Conservation (phyloP, 1,140 invertebrate species). For the Agrilus planipennis region DNA sequence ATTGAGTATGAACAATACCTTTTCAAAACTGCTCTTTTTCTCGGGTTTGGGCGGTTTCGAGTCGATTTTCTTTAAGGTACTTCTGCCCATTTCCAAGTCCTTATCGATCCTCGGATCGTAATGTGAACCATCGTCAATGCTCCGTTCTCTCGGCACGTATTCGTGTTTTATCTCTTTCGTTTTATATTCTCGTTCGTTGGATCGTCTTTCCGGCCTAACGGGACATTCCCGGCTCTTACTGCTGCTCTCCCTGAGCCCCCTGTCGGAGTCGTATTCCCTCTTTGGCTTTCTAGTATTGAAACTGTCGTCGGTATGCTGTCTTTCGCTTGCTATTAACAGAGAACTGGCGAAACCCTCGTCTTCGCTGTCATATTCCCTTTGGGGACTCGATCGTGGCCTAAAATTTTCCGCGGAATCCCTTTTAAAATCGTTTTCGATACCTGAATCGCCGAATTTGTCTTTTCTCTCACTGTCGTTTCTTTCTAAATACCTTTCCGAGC, state of each 20-base stretch:
- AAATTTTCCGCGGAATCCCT: constrained; percentile 48
- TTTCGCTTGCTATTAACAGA: constrained; percentile 50
- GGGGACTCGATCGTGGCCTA: constrained; percentile 4
- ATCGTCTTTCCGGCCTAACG: constrained; percentile 16
- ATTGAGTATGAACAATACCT: constrained; percentile 40
- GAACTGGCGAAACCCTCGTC: constrained; percentile 52
- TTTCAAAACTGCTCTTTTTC: constrained; percentile 54
- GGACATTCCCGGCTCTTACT: constrained; percentile 17
- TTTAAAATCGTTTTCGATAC: constrained; percentile 65
- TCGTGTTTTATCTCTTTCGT: constrained; percentile 30
- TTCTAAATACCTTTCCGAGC: constrained; percentile 36
- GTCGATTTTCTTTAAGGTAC: constrained; percentile 33
- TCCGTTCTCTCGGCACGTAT: constrained; percentile 47
- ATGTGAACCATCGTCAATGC: constrained; percentile 48
- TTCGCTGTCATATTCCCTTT: constrained; percentile 40
- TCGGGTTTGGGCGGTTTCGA: constrained; percentile 44
- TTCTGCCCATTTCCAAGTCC: constrained; percentile 37
- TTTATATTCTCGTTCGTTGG: constrained; percentile 29
- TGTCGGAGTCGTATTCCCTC: constrained; percentile 32
- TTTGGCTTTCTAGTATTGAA: constrained; percentile 35
- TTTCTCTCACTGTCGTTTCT: constrained; percentile 38
- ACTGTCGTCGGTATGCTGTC: constrained; percentile 49
- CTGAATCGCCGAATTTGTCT: constrained; percentile 58
- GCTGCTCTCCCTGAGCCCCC: constrained; percentile 15
- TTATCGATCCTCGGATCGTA: constrained; percentile 47